A percentile compares a stretch with the other conserved stretches of the same genome.
These are phyloP conservation scores for Chanos chanos DNA, from an alignment of 2,797 vertebrate genomes.

Conservation along the genomic window DNA sequence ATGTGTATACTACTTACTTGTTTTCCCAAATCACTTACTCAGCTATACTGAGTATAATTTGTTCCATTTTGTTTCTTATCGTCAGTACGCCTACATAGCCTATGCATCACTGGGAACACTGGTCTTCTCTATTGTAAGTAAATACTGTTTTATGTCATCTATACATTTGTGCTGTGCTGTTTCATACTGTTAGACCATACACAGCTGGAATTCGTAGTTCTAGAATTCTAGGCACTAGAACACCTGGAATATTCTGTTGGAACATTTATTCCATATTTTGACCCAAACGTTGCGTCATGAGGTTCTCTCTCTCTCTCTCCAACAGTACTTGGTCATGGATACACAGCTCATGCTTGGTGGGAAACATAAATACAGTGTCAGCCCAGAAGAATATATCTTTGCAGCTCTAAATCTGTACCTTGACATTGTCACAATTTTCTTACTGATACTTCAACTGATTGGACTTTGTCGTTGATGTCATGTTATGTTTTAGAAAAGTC, in stretches of 20 bases:
- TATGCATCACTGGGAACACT: slow-evolving; percentile 75
- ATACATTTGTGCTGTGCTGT: not conserved
- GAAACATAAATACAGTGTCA: slow-evolving; percentile 69
- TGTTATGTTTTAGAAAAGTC: too few species aligned
- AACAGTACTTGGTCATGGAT: slow-evolving; percentile 79
- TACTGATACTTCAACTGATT: slow-evolving; percentile 74
- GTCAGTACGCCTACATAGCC: slow-evolving; percentile 70
- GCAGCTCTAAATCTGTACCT: slow-evolving; percentile 80
- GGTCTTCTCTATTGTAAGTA: slow-evolving; percentile 79
- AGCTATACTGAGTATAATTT: slow-evolving; percentile 11
- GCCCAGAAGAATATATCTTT: slow-evolving; percentile 81
- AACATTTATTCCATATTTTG: too few species aligned
- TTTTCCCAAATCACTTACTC: too few species aligned
- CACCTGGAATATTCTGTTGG: too few species aligned
- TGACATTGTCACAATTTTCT: slow-evolving; percentile 74
- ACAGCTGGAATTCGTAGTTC: not conserved
- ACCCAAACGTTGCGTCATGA: too few species aligned
- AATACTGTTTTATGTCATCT: not conserved
- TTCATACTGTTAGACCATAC: not conserved
- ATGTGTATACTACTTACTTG: too few species aligned
- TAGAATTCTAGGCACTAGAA: too few species aligned
- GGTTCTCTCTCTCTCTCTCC: slow-evolving; percentile 29
- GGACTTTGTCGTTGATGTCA: slow-evolving; percentile 55
- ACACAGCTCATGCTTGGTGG: slow-evolving; percentile 77
- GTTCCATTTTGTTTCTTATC: slow-evolving; percentile 27